A percentile compares a stretch with the other conserved stretches of the same genome.
These are phyloP conservation scores for Hirtodrosophila histrioides DNA, from an alignment of 2,888 invertebrate species.

Conservation along the genomic window DNA sequence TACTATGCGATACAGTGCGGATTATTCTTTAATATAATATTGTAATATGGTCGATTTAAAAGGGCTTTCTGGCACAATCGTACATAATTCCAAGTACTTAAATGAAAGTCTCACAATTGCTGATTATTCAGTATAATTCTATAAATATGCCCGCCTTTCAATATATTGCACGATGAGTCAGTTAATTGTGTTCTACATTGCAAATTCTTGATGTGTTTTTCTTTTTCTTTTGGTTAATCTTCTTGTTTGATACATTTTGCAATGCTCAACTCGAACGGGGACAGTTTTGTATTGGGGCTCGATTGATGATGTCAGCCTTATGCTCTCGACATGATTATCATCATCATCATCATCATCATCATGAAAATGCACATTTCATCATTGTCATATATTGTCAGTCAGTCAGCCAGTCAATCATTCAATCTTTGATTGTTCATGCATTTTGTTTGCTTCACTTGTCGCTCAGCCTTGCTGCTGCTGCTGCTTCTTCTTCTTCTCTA, in stretches of 20 bases:
- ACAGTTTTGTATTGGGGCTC: constrained; percentile 15
- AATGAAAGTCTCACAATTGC: too few relatives aligned
- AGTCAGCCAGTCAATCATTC: constrained; percentile 19
- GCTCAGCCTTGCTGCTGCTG: constrained; percentile 39
- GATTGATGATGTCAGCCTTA: constrained; percentile 61
- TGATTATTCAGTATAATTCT: constrained; percentile 7
- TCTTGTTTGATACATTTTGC: constrained; percentile 2
- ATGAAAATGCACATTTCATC: constrained; percentile 48
- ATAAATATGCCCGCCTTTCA: constrained; percentile 9
- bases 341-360: constrained; percentile 5
- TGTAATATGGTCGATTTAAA: too few relatives aligned
- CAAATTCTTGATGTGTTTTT: constrained; percentile 19
- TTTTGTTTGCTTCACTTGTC: constrained; percentile 49
- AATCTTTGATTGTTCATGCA: constrained; percentile 40
- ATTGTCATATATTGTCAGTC: constrained; percentile 41
- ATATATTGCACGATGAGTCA: constrained; percentile 35
- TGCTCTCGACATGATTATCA: constrained; percentile 41
- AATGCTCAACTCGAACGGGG: constrained; percentile 53
- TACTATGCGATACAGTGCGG: too few relatives aligned
- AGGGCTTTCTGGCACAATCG: too few relatives aligned
- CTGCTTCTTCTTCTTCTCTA: constrained; percentile 30
- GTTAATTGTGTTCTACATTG: constrained; percentile 16
- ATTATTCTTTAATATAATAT: too few relatives aligned
- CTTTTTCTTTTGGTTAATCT: constrained; percentile 7
- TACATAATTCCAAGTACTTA: too few relatives aligned